Evolutionary conservation across 2,113 vertebrate genomes (phyloP).

Genomic region (Ammodytes dubius): DNA sequence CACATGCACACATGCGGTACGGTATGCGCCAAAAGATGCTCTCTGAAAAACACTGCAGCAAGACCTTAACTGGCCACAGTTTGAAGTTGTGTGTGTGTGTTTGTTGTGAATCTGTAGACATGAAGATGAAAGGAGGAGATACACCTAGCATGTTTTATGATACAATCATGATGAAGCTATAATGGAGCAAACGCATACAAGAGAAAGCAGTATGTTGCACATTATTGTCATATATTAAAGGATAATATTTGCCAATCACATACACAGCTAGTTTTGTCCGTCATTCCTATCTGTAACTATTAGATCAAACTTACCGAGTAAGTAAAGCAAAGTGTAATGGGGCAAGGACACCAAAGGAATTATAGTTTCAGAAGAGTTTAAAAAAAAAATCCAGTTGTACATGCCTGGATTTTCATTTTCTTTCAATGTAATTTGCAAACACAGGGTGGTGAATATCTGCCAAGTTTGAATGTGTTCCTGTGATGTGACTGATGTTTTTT

Average conservation of each 20-base stretch:
- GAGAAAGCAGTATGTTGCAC: neutral
- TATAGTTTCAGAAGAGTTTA: too few relatives aligned
- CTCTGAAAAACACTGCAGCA: neutral
- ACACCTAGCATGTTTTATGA: neutral
- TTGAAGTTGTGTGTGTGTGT: neutral
- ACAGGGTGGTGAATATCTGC: too few relatives aligned
- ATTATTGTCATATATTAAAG: neutral
- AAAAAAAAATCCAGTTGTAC: too few relatives aligned
- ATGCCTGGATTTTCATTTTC: too few relatives aligned
- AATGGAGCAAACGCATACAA: neutral
- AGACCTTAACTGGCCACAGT: neutral
- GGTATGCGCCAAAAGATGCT: slow-evolving; percentile 1
- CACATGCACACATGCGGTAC: neutral
- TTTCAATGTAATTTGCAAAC: too few relatives aligned
- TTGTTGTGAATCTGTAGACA: neutral
- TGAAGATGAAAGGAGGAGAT: neutral
- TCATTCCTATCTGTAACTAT: too few relatives aligned
- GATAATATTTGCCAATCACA: neutral
- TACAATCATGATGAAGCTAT: neutral
- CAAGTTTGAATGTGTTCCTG: too few relatives aligned
- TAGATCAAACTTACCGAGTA: too few relatives aligned
- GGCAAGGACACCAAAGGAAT: too few relatives aligned
- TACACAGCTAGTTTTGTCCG: too few relatives aligned
- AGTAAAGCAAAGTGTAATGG: too few relatives aligned
- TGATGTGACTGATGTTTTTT: neutral